phyloP scores from a whole-genome alignment of 2,113 vertebrate species.

The Myrmecophaga tridactyla region DNA sequence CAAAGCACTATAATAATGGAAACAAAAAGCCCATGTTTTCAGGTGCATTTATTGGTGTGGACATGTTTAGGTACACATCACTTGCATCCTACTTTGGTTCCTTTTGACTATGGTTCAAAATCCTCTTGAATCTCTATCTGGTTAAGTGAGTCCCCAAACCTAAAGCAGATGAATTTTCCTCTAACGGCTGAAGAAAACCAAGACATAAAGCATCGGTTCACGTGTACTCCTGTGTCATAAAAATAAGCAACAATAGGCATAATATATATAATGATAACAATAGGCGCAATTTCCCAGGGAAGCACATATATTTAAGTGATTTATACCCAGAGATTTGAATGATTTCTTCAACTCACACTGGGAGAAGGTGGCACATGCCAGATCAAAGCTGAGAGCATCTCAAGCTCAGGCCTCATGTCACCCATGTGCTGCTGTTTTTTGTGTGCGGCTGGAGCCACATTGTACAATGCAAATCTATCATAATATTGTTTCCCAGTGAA shows the following conservation, averaged over 20 bases:
- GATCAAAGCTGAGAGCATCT: background rate
- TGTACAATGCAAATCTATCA: background rate
- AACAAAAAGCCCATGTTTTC: background rate
- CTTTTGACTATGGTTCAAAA: background rate
- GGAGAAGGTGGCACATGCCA: slow-evolving; percentile 7
- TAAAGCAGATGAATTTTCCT: background rate
- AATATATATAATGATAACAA: background rate
- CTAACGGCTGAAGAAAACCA: background rate
- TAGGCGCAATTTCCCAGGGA: background rate
- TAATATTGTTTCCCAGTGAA: fast-evolving
- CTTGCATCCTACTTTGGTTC: background rate
- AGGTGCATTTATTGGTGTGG: background rate
- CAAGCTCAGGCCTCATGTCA: background rate
- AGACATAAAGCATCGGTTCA: background rate
- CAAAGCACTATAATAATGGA: background rate
- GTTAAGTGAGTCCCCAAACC: background rate
- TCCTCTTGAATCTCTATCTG: background rate
- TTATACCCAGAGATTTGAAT: background rate
- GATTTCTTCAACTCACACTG: background rate
- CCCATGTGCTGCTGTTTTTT: background rate
- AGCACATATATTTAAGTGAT: background rate
- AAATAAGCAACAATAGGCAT: background rate
- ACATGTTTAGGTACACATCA: background rate
- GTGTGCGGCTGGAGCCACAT: background rate
- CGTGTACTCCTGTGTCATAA: background rate